These are phyloP conservation scores for Catamblyrhynchus diadema DNA, from an alignment of 2,797 vertebrate species.

Conservation along the genomic window DNA sequence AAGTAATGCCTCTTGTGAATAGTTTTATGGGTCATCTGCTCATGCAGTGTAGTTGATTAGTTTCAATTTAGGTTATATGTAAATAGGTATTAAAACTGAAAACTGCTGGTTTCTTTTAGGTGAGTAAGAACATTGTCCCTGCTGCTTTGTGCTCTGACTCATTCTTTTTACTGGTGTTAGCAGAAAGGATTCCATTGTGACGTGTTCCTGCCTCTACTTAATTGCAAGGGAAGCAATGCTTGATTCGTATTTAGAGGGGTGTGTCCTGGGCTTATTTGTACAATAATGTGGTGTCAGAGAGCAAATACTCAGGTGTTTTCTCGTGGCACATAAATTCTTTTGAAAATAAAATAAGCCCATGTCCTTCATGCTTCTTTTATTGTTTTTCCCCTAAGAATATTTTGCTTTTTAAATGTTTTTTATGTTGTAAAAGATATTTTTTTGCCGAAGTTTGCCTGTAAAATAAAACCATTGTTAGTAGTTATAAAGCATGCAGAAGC, in stretches of 20 bases:
- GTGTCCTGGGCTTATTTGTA: background rate
- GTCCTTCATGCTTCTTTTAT: background rate
- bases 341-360: background rate
- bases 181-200: background rate
- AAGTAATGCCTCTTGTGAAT: slow-evolving; percentile 1
- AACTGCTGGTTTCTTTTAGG: slow-evolving; percentile 8
- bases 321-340: background rate
- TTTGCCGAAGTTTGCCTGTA: background rate
- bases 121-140: slow-evolving; percentile 13
- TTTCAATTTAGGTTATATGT: slow-evolving; percentile 42
- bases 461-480: background rate
- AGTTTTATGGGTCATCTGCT: slow-evolving; percentile 38
- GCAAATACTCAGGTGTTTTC: background rate
- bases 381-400: background rate
- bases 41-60: slow-evolving; percentile 31
- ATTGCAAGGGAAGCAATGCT: background rate
- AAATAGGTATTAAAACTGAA: slow-evolving; percentile 44
- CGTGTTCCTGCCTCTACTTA: background rate
- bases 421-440: background rate
- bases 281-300: background rate
- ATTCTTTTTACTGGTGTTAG: background rate
- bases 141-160: slow-evolving; percentile 26
- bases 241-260: accelerated
- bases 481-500: background rate
- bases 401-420: background rate